Percentiles rank a stretch among this genome's conserved stretches.
phyloP scores from a whole-genome alignment of 2,797 vertebrate species.

The Syncerus caffer region DNA sequence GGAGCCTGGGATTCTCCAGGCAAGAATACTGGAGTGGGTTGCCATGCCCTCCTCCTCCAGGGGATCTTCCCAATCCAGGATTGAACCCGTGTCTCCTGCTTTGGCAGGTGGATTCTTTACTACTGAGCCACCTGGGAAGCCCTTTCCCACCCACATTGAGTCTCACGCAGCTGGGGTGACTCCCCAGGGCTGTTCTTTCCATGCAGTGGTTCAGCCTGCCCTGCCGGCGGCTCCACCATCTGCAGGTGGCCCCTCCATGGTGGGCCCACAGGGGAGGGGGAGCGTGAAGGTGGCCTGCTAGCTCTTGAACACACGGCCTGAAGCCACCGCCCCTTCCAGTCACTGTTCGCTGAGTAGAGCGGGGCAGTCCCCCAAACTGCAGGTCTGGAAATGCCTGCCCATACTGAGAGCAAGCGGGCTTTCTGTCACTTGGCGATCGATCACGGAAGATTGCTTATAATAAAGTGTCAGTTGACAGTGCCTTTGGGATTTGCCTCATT shows the following conservation, averaged over 20 bases:
- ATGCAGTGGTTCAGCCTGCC: fast-evolving
- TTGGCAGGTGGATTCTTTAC: neutral
- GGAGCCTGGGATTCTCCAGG: neutral
- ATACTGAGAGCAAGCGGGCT: neutral
- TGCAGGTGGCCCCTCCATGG: neutral
- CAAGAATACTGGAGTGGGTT: neutral
- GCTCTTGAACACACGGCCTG: neutral
- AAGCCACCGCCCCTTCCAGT: neutral
- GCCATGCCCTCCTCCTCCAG: neutral
- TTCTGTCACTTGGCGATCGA: too few species aligned
- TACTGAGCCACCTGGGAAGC: neutral
- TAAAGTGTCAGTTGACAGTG: neutral
- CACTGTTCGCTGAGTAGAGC: neutral
- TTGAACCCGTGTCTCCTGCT: neutral
- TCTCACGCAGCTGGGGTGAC: fast-evolving
- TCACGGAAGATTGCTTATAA: neutral
- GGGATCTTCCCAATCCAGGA: neutral
- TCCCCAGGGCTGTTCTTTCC: neutral
- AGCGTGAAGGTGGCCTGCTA: neutral
- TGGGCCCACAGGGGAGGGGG: neutral
- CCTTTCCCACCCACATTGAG: neutral
- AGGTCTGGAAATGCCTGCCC: neutral
- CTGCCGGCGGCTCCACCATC: fast-evolving
- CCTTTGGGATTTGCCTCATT: neutral
- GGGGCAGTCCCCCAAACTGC: neutral